phyloP scores from a whole-genome alignment of 2,888 invertebrate genomes.

The Dermolepida albohirtum region DNA sequence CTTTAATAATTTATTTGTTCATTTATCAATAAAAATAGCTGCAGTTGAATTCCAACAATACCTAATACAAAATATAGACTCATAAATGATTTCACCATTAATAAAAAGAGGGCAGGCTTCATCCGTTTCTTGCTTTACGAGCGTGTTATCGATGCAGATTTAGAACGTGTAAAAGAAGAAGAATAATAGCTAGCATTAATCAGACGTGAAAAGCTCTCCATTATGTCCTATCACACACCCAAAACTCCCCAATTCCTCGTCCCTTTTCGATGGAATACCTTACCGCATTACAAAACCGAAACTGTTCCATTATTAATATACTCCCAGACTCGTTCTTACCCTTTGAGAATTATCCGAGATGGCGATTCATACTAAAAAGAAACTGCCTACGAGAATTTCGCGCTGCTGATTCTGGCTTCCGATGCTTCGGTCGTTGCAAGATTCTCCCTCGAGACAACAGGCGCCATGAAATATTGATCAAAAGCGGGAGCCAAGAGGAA shows the following conservation, averaged over 20 bases:
- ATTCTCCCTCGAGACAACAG: conserved; percentile 45
- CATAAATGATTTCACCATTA: conserved; percentile 30
- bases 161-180: conserved; percentile 33
- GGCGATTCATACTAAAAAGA: conserved; percentile 8
- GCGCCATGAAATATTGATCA: conserved; percentile 49
- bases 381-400: conserved; percentile 5
- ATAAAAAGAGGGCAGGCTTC: conserved; percentile 18
- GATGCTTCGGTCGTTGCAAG: conserved; percentile 30
- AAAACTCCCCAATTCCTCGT: background rate
- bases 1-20: too few relatives aligned
- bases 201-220: conserved; percentile 36
- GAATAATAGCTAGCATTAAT: conserved; percentile 38
- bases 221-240: conserved; percentile 34
- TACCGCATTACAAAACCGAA: conserved; percentile 43
- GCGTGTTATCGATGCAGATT: conserved; percentile 36
- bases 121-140: conserved; percentile 1
- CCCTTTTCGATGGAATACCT: conserved; percentile 15
- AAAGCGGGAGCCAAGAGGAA: conserved; percentile 2
- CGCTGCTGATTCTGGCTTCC: background rate
- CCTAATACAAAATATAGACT: background rate
- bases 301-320: conserved; percentile 50
- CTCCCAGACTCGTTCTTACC: conserved; percentile 32
- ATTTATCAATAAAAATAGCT: too few relatives aligned
- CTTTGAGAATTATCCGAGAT: conserved; percentile 47
- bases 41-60: too few relatives aligned